Conservation (phyloP, 2,888 invertebrate species). For the Amiota minor region DNA sequence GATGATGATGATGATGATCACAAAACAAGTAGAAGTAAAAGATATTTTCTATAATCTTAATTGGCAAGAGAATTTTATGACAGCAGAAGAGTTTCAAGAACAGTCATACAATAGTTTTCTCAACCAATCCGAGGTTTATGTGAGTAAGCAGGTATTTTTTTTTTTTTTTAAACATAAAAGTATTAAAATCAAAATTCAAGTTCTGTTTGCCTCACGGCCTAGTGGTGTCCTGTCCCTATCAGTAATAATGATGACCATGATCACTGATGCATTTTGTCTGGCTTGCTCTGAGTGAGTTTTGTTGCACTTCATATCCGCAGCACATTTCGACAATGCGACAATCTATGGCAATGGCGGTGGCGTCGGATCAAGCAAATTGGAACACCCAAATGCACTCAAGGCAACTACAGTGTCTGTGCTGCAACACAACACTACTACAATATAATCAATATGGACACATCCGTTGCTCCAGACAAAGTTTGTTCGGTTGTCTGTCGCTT, state of each 20-base stretch:
- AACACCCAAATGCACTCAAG: constrained; percentile 32
- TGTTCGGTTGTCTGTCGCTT: not conserved
- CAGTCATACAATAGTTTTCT: not conserved
- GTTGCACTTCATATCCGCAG: not conserved
- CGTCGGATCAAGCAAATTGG: constrained; percentile 31
- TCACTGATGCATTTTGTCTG: constrained; percentile 30
- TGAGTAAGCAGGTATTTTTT: not conserved
- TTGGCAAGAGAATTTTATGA: constrained; percentile 25
- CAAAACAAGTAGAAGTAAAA: not conserved
- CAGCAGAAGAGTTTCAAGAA: not conserved
- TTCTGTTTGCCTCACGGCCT: no score
- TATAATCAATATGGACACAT: constrained; percentile 15
- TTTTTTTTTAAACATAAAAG: not conserved
- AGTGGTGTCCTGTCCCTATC: not conserved
- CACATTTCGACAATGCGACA: constrained; percentile 12
- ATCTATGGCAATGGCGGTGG: constrained; percentile 13
- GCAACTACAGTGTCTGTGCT: not conserved
- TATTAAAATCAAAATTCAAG: constrained; percentile 9
- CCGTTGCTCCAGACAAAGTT: not conserved
- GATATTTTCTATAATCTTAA: constrained; percentile 25
- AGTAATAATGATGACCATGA: constrained; percentile 9
- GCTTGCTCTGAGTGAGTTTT: not conserved
- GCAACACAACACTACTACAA: not conserved
- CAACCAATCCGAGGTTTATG: not conserved
- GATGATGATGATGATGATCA: not conserved